Evolutionary conservation across 1,140 invertebrate genomes (phyloP).

Genomic region (Lordiphosa collinella): DNA sequence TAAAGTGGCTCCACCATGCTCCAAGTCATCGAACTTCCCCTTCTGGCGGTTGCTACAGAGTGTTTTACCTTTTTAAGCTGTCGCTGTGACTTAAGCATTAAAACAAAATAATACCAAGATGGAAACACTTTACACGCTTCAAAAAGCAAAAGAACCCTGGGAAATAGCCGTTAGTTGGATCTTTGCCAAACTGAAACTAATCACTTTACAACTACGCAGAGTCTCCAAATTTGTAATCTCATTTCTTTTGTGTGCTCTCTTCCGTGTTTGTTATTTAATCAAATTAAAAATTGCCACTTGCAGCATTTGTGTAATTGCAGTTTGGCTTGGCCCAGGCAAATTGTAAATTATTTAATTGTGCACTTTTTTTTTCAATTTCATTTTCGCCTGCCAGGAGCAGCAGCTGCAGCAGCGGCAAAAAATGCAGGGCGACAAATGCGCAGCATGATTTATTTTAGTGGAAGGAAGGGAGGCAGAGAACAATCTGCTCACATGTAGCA

Average conservation of each 20-base stretch:
- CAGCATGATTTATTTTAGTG: conserved; percentile 56
- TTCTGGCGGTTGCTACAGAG: too few species aligned
- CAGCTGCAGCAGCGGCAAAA: conserved; percentile 4
- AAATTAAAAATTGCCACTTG: conserved; percentile 53
- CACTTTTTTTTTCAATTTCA: conserved; percentile 9
- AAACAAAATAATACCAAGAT: too few species aligned
- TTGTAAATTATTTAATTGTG: conserved; percentile 52
- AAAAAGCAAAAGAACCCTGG: too few species aligned
- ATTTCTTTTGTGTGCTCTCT: conserved; percentile 18
- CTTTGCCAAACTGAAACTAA: too few species aligned
- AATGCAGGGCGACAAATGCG: conserved; percentile 59
- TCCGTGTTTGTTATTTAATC: conserved; percentile 41
- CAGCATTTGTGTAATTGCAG: conserved; percentile 26
- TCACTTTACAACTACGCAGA: too few species aligned
- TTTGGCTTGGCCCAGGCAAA: conserved; percentile 41
- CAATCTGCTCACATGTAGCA: conserved; percentile 48
- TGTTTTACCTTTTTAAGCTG: too few species aligned
- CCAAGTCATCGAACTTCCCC: too few species aligned
- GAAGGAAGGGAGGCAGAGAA: conserved; percentile 1
- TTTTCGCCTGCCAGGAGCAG: conserved; percentile 35
- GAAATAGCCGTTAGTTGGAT: neutral
- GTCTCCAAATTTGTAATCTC: neutral
- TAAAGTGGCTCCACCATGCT: too few species aligned
- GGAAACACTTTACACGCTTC: too few species aligned
- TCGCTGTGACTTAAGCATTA: too few species aligned